Percentiles rank a stretch among this genome's conserved stretches.
Evolutionary conservation across 2,113 vertebrate genomes (phyloP).

Genomic region (Ceyx margarethae): DNA sequence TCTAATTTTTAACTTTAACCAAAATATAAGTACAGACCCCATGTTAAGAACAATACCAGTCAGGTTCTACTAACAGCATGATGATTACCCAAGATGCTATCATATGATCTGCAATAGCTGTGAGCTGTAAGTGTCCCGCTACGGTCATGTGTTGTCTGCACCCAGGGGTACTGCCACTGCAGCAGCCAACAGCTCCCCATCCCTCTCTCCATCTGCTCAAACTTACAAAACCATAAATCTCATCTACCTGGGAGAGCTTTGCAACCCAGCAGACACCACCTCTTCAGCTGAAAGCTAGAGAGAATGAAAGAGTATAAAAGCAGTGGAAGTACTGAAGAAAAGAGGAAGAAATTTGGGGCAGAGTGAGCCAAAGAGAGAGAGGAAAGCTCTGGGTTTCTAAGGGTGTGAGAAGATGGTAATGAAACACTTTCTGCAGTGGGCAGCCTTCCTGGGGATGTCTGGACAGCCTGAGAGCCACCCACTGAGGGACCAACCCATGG

Average conservation of each 20-base stretch:
- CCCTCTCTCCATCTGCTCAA: constrained; percentile 40
- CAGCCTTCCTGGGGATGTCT: neutral
- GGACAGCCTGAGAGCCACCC: neutral
- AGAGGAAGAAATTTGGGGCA: neutral
- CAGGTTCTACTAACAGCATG: neutral
- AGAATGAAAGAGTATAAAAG: neutral
- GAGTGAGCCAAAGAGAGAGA: neutral
- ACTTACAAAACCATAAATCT: constrained; percentile 38
- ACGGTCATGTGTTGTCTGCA: neutral
- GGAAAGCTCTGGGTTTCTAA: neutral
- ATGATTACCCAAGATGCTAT: constrained; percentile 36
- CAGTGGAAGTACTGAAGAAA: neutral
- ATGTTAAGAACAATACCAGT: neutral
- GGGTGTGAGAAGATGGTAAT: neutral
- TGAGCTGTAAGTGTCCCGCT: neutral
- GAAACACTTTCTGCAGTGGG: rapidly evolving
- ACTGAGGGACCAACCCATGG: rapidly evolving
- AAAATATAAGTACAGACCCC: neutral
- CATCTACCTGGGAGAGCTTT: constrained; percentile 28
- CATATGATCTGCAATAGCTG: neutral
- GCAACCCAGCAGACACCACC: neutral
- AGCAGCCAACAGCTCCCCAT: constrained; percentile 23
- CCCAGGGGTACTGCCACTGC: constrained; percentile 10
- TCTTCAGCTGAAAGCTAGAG: neutral
- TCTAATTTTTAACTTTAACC: neutral